These are phyloP conservation scores for Thalpophila matura DNA, from an alignment of 2,888 invertebrate species.

Conservation along the genomic window DNA sequence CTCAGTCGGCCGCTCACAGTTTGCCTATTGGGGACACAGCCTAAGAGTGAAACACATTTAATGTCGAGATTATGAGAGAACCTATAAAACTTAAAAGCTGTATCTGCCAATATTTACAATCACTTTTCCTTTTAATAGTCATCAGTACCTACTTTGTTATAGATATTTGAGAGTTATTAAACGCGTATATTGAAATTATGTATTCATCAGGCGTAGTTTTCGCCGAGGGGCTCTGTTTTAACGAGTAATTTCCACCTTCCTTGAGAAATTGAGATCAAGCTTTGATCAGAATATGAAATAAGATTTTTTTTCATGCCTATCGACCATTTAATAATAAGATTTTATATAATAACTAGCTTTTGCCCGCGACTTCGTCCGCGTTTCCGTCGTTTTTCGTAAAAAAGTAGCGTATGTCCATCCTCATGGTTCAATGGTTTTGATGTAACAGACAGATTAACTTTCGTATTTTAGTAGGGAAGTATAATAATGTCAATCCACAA, in stretches of 20 bases:
- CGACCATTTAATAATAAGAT: conserved; percentile 56
- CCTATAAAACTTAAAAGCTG: background rate
- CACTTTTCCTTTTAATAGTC: conserved; percentile 45
- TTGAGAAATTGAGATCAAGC: conserved; percentile 60
- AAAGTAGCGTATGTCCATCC: too few species aligned
- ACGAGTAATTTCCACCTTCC: conserved; percentile 71
- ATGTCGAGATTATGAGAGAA: background rate
- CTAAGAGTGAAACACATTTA: background rate
- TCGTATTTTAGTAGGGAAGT: too few species aligned
- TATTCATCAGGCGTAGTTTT: conserved; percentile 74
- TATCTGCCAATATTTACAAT: conserved; percentile 1
- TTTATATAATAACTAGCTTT: conserved; percentile 51
- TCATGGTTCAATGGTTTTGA: too few species aligned
- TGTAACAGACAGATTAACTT: too few species aligned
- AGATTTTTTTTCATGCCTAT: conserved; percentile 53
- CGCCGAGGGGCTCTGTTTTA: conserved; percentile 66
- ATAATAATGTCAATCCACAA: too few species aligned
- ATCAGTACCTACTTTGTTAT: conserved; percentile 46
- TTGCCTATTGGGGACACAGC: too few species aligned
- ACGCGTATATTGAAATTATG: conserved; percentile 70
- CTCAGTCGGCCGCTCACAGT: too few species aligned
- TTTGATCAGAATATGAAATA: conserved; percentile 60
- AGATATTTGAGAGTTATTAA: conserved; percentile 57
- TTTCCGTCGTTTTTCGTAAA: too few species aligned
- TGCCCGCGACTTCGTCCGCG: too few species aligned